phyloP scores from a whole-genome alignment of 2,888 invertebrate genomes.

The Drosophila kokeensis region DNA sequence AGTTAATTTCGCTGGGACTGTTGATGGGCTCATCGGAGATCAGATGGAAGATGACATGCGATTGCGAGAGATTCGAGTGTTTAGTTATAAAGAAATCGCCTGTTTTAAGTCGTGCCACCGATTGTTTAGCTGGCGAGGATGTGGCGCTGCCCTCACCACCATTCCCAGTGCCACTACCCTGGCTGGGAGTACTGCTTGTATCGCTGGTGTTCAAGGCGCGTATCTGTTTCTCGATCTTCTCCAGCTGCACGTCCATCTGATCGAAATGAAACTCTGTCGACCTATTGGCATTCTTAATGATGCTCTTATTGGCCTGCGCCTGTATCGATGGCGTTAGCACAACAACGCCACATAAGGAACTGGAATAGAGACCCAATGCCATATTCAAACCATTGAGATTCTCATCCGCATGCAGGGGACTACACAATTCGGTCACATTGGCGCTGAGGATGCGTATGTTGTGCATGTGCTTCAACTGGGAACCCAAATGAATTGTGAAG shows the following conservation, averaged over 20 bases:
- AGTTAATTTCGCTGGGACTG: conserved; percentile 93
- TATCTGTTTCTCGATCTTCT: conserved; percentile 87
- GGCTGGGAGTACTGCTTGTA: conserved; percentile 63
- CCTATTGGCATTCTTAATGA: conserved; percentile 84
- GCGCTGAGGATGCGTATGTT: conserved; percentile 96
- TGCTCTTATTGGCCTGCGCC: conserved; percentile 83
- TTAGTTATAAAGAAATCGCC: conserved; percentile 94
- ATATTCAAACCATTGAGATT: conserved; percentile 90
- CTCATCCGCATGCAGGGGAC: conserved; percentile 86
- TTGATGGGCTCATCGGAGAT: conserved; percentile 92
- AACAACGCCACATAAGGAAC: conserved; percentile 94
- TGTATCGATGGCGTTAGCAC: conserved; percentile 87
- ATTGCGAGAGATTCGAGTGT: conserved; percentile 97
- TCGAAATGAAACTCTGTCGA: conserved; percentile 98
- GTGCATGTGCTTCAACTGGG: conserved; percentile 99
- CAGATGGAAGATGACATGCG: conserved; percentile 98
- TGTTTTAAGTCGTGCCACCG: conserved; percentile 88
- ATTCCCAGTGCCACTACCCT: conserved; percentile 52
- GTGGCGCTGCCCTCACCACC: conserved; percentile 62
- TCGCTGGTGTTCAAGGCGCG: conserved; percentile 84
- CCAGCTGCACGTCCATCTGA: conserved; percentile 91
- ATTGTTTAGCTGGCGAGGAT: conserved; percentile 83
- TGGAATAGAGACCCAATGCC: conserved; percentile 96
- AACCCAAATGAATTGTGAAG: conserved; percentile 98
- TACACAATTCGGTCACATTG: conserved; percentile 92